Evolutionary conservation across 1,140 invertebrate species (phyloP).

Genomic region (Lordiphosa mommai): DNA sequence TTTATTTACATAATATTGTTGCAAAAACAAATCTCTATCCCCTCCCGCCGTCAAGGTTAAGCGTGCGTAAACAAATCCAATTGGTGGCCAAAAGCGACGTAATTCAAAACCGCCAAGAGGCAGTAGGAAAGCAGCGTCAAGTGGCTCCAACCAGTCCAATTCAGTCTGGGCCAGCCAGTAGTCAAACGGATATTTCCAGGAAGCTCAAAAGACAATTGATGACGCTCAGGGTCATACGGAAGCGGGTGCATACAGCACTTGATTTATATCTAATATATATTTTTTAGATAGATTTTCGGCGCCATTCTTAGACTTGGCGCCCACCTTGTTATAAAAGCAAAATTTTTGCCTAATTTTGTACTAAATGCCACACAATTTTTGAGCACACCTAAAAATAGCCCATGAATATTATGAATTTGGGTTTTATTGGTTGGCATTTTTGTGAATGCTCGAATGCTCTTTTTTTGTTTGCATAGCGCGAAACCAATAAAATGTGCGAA

Average conservation of each 20-base stretch:
- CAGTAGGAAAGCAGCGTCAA: background rate
- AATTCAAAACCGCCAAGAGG: constrained; percentile 8
- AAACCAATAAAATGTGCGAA: constrained; percentile 56
- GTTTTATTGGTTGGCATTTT: background rate
- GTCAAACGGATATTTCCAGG: too few species aligned
- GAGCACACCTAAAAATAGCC: background rate
- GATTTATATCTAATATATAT: background rate
- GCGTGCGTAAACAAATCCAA: constrained; percentile 37
- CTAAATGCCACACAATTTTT: background rate
- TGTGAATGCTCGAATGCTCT: background rate
- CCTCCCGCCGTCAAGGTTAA: constrained; percentile 16
- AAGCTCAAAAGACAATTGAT: background rate
- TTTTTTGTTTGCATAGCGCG: constrained; percentile 27
- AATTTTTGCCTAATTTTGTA: background rate
- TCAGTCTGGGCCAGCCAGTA: too few species aligned
- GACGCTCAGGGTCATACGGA: background rate
- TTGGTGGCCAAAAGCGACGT: background rate
- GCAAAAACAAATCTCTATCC: constrained; percentile 16
- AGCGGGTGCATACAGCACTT: background rate
- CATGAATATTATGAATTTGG: background rate
- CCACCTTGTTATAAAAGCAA: background rate
- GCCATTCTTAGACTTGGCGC: constrained; percentile 7
- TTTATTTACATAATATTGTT: constrained; percentile 51
- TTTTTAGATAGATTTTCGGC: constrained; percentile 18
- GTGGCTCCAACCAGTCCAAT: constrained; percentile 24